Base-by-base conservation (phyloP, 2,797 vertebrate genomes). In the Macrochelys suwanniensis region DNA sequence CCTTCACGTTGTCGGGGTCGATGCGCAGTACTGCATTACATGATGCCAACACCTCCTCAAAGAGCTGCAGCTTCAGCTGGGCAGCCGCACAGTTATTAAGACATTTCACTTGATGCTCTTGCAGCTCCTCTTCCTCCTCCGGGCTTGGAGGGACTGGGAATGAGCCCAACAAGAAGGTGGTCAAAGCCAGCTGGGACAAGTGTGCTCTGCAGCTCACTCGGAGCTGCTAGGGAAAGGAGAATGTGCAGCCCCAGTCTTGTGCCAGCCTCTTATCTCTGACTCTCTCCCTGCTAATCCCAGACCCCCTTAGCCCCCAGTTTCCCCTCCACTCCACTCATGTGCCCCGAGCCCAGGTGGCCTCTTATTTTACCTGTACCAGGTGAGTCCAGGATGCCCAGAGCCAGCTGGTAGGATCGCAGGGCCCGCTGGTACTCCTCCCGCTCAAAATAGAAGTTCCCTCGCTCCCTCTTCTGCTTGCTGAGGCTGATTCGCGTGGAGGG, bases 361-460 rank as follows among this genome's bases (percentile, higher is more conserved):
- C 8, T 1, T 4, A 5, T 57, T 94, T 96, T 83, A 96, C 97
- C 93, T 71, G 71, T 10, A 7, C 7, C 4, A 3, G 95, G 89
- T 26, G 91, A 88, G 42, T 96, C 85, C 57, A 97, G 87, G 61
- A 94, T 74, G 1, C 53, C 3, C 12, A 97, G 98, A 28, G 99
- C 98, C 96, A 98, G 98, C 77, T 97, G 97, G 94, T 99, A 99
- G 88, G 98, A 98, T 65, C 96, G 97, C 71, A 98, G 97, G 37
- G 99, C 99, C 91, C 97, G 96, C 94, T 94, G 85, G 96, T 98
- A 99, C 89, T 99, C 98, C 87, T 98, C 98, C 91, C 98, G 98
- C 89, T 98, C 98, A 97, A 99, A 99, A 97, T 98, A 98, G 96
- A 98, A 98, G 98, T 99, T 99, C 82, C 99, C 98, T 59, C 98